Base-by-base conservation (phyloP, 92 coral and sea anemone genomes). In the Palythoa grandiflora region DNA sequence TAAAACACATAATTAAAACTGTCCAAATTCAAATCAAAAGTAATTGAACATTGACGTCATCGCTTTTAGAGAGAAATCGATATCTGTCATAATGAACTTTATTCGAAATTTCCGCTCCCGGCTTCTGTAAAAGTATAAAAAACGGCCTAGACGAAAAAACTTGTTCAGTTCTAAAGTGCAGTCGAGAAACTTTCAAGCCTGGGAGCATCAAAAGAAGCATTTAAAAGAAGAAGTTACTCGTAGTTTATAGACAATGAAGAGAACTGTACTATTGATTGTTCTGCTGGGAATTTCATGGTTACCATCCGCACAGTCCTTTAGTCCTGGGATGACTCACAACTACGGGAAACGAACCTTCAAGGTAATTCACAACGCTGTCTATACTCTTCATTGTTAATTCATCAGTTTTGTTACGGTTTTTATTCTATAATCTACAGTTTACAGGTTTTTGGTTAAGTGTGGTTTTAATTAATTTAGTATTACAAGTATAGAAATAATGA, bases 271-370 rank as follows among this genome's bases (percentile, higher is more conserved):
- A 21, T 1, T 4, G 9, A 19, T 63, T 63, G 70, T 63, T 63
- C 3, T 63, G 6, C 70, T 63, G 19, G 70, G 70, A 8, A 19
- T 35, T 63, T 17, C n/a, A 5, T 16, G 28, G 28, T 5, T 63
- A 63, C 70, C 70, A 63, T n/a, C 9, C 9, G 10, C 28, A 3
- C 4, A 5, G 8, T 19, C 70, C 36, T 63, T 63, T 63, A 63
- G 70, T 63, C 70, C 36, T 63, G 70, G 70, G n/a, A 63, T 63
- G 70, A 63, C 35, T 4, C 70, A 63, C 35, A 63, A 63, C n/a
- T 63, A 63, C 20, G 70, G 70, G 28, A 63, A 63, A n/a, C 28
- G 70, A 9, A 17, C 70, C 2, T n/a, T 63, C 10, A 63, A 63
- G 70, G 70, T 63, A 63, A 63, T 19, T 11, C 3, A 9, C 9